These are phyloP conservation scores for Pristionchus japonicus DNA, from an alignment of 2,888 invertebrate species.

Conservation along the genomic window DNA sequence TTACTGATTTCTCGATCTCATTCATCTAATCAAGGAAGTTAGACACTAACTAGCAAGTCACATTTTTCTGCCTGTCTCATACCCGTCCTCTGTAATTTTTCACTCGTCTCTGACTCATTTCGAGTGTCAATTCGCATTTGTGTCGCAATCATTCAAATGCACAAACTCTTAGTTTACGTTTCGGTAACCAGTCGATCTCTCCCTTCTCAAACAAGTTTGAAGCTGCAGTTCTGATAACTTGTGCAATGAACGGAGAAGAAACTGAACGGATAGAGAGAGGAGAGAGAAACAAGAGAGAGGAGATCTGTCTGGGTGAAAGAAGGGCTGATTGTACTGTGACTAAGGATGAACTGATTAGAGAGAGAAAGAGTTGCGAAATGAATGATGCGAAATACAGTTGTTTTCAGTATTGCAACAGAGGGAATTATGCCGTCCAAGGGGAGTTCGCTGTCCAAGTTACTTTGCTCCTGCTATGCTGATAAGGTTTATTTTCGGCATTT, in stretches of 20 bases:
- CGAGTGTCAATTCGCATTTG: conserved; percentile 24
- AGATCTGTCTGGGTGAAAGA: background rate
- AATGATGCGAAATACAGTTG: no score
- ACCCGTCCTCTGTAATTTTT: background rate
- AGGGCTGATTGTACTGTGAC: background rate
- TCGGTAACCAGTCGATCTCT: conserved; percentile 1
- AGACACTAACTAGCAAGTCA: background rate
- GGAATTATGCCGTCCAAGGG: conserved; percentile 46
- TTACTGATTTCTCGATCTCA: background rate
- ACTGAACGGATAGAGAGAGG: background rate
- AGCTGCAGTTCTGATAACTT: conserved; percentile 24
- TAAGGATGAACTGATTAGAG: background rate
- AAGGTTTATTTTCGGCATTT: background rate
- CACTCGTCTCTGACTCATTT: background rate
- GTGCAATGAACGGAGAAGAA: background rate
- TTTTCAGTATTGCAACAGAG: conserved; percentile 45
- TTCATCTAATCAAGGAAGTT: conserved; percentile 14
- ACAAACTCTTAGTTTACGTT: conserved; percentile 12
- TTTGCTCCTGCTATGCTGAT: conserved; percentile 43
- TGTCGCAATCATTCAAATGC: background rate
- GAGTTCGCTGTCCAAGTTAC: conserved; percentile 23
- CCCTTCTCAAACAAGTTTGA: conserved; percentile 16
- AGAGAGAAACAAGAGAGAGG: background rate
- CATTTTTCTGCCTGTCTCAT: background rate
- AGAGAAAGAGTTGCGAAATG: background rate